Conservation (phyloP, 1,140 invertebrate genomes). For the Heliconius eleuchia region DNA sequence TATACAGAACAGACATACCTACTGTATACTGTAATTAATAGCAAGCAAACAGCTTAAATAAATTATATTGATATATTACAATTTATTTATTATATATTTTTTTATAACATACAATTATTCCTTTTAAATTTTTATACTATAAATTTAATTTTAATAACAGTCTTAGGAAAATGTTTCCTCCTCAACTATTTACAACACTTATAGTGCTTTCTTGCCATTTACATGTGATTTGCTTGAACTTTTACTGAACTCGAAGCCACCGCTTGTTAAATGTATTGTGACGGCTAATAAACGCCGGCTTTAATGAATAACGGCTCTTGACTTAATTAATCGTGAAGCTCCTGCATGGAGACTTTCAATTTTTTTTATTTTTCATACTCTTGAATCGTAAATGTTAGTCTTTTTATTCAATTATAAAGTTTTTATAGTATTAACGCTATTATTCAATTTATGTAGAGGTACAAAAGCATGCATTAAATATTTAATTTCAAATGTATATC, state of each 20-base stretch:
- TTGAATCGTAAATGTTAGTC: constrained; percentile 18
- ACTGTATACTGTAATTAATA: too few species aligned
- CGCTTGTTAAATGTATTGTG: constrained; percentile 74
- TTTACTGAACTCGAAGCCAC: constrained; percentile 45
- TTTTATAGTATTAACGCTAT: not conserved
- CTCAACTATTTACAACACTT: constrained; percentile 19
- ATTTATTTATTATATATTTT: too few species aligned
- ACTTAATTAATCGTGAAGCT: constrained; percentile 68
- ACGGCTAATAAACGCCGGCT: constrained; percentile 64
- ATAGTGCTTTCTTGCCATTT: constrained; percentile 18
- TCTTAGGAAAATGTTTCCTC: not conserved
- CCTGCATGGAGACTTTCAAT: constrained; percentile 50
- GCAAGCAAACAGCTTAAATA: too few species aligned
- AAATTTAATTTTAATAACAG: too few species aligned
- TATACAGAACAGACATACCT: too few species aligned
- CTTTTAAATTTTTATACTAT: too few species aligned
- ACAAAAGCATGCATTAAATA: not conserved
- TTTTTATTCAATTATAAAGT: constrained; percentile 10
- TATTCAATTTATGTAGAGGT: constrained; percentile 13
- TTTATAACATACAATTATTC: too few species aligned
- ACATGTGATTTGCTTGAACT: constrained; percentile 34
- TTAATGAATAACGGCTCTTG: constrained; percentile 69
- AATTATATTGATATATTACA: too few species aligned
- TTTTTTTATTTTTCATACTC: constrained; percentile 31
- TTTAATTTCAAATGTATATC: not conserved